phyloP scores from a whole-genome alignment of 2,113 vertebrate genomes.

The Coreoperca whiteheadi region DNA sequence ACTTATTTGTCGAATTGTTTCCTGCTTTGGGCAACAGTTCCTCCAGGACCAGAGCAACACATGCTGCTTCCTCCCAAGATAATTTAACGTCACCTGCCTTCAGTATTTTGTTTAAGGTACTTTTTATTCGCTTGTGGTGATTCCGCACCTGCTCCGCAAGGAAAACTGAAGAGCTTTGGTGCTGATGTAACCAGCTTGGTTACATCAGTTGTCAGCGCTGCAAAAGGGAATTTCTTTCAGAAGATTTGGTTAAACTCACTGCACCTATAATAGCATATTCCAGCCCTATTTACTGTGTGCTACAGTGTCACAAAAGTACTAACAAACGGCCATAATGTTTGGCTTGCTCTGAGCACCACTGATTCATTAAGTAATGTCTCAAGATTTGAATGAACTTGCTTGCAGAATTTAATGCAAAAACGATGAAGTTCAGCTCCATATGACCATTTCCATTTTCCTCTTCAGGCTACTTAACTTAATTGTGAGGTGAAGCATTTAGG shows the following conservation, averaged over 20 bases:
- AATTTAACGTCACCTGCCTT: conserved; percentile 5
- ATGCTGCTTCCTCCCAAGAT: background rate
- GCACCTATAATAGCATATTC: background rate
- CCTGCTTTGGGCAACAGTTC: background rate
- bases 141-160: conserved; percentile 20
- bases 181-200: background rate
- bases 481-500: background rate
- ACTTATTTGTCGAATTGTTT: background rate
- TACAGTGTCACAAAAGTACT: background rate
- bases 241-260: background rate
- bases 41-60: background rate
- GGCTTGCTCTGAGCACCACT: background rate
- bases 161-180: background rate
- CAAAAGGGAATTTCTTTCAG: background rate
- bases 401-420: conserved; percentile 2
- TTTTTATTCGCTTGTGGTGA: conserved; percentile 12
- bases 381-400: background rate
- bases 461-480: background rate
- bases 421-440: background rate
- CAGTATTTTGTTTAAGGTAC: background rate
- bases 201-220: background rate
- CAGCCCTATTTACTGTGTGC: background rate
- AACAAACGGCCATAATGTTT: background rate
- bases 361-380: background rate
- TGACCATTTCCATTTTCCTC: background rate